Evolutionary conservation across 2,113 vertebrate species (phyloP), one percentile per base, ranked within the genome.

Genomic region (Xenopus borealis): DNA sequence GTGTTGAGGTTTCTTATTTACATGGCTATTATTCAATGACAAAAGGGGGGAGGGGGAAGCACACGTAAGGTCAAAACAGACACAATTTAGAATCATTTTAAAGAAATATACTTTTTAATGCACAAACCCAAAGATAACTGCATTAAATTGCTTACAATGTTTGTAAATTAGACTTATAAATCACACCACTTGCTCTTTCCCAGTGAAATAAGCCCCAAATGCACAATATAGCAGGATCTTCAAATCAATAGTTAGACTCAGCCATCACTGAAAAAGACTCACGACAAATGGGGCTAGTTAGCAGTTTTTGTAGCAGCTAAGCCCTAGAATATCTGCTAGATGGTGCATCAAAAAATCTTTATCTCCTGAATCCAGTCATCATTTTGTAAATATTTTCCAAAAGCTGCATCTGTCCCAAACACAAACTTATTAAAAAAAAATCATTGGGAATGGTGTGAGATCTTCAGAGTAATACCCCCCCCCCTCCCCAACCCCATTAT

Each of bases 91-190:
- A 50, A 50, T 50, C 1, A 50, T n/a, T 16, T 55, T 55, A 55
- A 55, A 55, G 53, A 55, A 55, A 55, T 55, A 55, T n/a, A 50
- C 53, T n/a, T 55, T 55, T 55, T 55, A 55, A 55, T 55, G 53
- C 53, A 55, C 53, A 55, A n/a, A 55, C 17, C 53, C 0, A 55
- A 55, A 55, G 53, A 55, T 55, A 55, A 55, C 16, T 55, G 53
- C 53, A 55, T 55, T 55, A 66, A 66, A 19, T 33, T 62, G 57
- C 20, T 20, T 74, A 45, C 23, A 18, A 0, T 23, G 62, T 75
- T 62, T 69, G 65, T 52, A 69, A 68, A 75, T 69, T 14, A n/a
- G 13, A 40, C 57, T 72, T 65, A 72, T 72, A n/a, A 53, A 72
- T 46, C 17, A 61, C 53, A 55, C n/a, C 63, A 66, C 40, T 46